Evolutionary conservation across 1,140 invertebrate genomes (phyloP).

Genomic region (Colletes latitarsis): DNA sequence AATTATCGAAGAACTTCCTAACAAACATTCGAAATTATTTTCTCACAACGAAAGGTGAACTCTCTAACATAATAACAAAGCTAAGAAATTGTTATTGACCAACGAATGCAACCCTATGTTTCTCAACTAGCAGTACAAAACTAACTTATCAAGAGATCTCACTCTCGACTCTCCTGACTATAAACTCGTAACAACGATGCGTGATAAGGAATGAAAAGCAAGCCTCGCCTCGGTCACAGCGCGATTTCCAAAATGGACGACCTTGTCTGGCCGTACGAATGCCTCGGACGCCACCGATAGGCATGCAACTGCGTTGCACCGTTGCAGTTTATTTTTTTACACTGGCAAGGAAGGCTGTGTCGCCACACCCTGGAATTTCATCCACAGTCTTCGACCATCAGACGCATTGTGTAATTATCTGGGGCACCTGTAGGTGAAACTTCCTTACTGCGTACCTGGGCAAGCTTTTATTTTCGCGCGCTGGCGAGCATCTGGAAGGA

Average conservation of each 20-base stretch:
- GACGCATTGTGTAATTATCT: slow-evolving; percentile 57
- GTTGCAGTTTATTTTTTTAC: slow-evolving; percentile 29
- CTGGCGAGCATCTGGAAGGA: neutral
- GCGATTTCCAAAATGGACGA: slow-evolving; percentile 1
- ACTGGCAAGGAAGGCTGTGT: slow-evolving; percentile 41
- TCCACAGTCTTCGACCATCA: slow-evolving; percentile 40
- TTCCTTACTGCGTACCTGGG: neutral
- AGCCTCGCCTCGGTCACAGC: neutral
- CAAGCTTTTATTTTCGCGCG: neutral
- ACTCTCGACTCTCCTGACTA: no score
- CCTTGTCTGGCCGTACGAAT: neutral
- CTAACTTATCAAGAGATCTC: no score
- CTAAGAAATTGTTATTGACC: no score
- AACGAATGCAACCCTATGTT: no score
- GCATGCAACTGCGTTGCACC: slow-evolving; percentile 11
- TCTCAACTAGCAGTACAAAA: no score
- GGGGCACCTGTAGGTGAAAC: slow-evolving; percentile 30
- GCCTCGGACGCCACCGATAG: neutral
- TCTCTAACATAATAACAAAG: no score
- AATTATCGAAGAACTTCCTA: no score
- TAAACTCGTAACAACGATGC: neutral
- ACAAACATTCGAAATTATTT: no score
- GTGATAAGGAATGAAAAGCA: neutral
- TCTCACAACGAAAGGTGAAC: no score
- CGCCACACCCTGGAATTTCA: slow-evolving; percentile 78